Conservation (phyloP, 2,797 vertebrate genomes). For the Chanos chanos region DNA sequence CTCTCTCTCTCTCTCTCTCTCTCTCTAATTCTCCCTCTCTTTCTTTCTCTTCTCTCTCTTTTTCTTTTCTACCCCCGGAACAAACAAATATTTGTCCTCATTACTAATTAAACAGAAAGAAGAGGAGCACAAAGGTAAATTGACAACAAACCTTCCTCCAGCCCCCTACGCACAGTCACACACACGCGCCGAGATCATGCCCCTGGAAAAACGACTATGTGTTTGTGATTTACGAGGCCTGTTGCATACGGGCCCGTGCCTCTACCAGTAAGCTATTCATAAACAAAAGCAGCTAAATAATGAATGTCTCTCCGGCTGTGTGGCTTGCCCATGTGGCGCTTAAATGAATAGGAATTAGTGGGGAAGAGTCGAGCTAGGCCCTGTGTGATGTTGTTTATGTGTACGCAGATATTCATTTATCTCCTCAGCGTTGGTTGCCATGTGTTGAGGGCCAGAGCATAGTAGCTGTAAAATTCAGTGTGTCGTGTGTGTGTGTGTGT, state of each 20-base stretch:
- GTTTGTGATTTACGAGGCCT: conserved; percentile 84
- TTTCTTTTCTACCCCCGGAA: conserved; percentile 64
- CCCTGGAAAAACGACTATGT: conserved; percentile 34
- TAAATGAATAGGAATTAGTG: conserved; percentile 97
- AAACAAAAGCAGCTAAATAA: conserved; percentile 97
- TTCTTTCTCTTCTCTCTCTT: conserved; percentile 14
- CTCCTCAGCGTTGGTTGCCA: conserved; percentile 51
- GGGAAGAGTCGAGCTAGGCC: conserved; percentile 67
- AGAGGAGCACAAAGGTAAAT: conserved; percentile 73
- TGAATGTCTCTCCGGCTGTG: conserved; percentile 80
- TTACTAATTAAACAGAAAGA: conserved; percentile 88
- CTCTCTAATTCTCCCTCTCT: not conserved
- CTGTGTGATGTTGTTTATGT: conserved; percentile 67
- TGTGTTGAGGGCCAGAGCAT: conserved; percentile 47
- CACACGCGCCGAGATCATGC: conserved; percentile 40
- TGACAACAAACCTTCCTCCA: conserved; percentile 66
- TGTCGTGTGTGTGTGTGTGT: conserved; percentile 6
- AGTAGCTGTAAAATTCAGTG: conserved; percentile 45
- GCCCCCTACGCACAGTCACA: conserved; percentile 32
- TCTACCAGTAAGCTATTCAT: conserved; percentile 98
- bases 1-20: not conserved
- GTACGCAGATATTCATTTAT: conserved; percentile 69
- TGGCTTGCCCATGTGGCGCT: conserved; percentile 78
- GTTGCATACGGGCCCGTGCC: conserved; percentile 75
- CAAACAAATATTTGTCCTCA: conserved; percentile 94